A percentile compares a stretch with the other conserved stretches of the same genome.
Evolutionary conservation across 2,113 vertebrate genomes (phyloP).

Genomic region (Athene noctua): DNA sequence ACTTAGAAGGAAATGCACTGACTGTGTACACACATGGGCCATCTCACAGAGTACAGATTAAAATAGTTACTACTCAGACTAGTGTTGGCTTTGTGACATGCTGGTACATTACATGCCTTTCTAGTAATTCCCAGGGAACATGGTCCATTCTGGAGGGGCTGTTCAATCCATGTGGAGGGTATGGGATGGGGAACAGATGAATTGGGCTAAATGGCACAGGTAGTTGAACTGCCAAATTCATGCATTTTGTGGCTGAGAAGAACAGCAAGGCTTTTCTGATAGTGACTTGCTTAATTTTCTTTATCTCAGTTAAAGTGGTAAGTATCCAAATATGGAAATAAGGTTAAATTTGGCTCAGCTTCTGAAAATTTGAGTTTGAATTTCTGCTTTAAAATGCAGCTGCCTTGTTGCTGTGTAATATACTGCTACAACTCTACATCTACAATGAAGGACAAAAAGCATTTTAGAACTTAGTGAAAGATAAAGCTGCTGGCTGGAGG

Average conservation of each 20-base stretch:
- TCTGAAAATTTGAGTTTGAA: slow-evolving; percentile 1
- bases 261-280: neutral
- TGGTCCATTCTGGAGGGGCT: neutral
- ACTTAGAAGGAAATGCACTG: neutral
- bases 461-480: neutral
- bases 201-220: neutral
- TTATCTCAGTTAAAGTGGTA: neutral
- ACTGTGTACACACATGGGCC: neutral
- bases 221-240: neutral
- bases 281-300: neutral
- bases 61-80: neutral
- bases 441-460: neutral
- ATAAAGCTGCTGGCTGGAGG: neutral
- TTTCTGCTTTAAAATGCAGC: neutral
- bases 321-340: neutral
- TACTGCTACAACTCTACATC: neutral
- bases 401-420: neutral
- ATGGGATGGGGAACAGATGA: neutral
- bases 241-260: neutral
- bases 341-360: slow-evolving; percentile 6
- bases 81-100: neutral
- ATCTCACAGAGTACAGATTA: neutral
- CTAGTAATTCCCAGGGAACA: neutral
- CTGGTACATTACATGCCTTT: accelerated
- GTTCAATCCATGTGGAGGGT: neutral